A percentile compares a stretch with the other conserved stretches of the same genome.
These are phyloP conservation scores for Rhea americana DNA, from an alignment of 2,113 vertebrate species.

Conservation along the genomic window DNA sequence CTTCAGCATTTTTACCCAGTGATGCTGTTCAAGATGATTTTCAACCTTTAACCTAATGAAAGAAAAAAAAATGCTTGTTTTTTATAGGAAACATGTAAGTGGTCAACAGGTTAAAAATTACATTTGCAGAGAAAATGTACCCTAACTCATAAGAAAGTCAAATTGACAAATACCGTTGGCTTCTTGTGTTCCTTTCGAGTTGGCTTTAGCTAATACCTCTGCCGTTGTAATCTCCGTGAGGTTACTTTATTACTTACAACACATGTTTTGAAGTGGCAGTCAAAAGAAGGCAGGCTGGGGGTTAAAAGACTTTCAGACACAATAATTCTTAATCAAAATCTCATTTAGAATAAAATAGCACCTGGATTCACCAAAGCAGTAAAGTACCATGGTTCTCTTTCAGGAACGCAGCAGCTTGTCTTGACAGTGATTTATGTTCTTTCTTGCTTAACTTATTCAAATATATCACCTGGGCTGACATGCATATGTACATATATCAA, in stretches of 20 bases:
- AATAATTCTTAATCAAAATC: slow-evolving; percentile 76
- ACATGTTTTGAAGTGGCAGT: slow-evolving; percentile 60
- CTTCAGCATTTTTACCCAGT: not conserved
- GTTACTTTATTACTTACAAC: slow-evolving; percentile 52
- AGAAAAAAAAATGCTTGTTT: not conserved
- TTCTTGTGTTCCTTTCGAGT: slow-evolving; percentile 24
- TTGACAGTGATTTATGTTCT: slow-evolving; percentile 80
- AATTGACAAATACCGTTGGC: not conserved
- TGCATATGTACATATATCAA: slow-evolving; percentile 75
- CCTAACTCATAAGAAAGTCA: not conserved
- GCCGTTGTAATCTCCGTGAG: slow-evolving; percentile 4
- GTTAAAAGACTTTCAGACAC: slow-evolving; percentile 56
- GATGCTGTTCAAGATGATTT: slow-evolving; percentile 7
- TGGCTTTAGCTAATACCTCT: slow-evolving; percentile 27
- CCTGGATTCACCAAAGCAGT: slow-evolving; percentile 41
- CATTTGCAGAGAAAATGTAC: not conserved
- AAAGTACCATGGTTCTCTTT: slow-evolving; percentile 42
- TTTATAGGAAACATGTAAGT: not conserved
- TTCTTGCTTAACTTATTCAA: slow-evolving; percentile 44
- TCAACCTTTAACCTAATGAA: slow-evolving; percentile 36
- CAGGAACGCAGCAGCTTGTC: slow-evolving; percentile 44
- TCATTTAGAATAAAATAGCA: slow-evolving; percentile 54
- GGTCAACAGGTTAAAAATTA: slow-evolving; percentile 9
- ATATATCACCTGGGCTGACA: slow-evolving; percentile 75
- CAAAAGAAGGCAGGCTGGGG: slow-evolving; percentile 36